These are phyloP conservation scores for Forbesichthys agassizii DNA, from an alignment of 2,113 vertebrate genomes.

Conservation along the genomic window DNA sequence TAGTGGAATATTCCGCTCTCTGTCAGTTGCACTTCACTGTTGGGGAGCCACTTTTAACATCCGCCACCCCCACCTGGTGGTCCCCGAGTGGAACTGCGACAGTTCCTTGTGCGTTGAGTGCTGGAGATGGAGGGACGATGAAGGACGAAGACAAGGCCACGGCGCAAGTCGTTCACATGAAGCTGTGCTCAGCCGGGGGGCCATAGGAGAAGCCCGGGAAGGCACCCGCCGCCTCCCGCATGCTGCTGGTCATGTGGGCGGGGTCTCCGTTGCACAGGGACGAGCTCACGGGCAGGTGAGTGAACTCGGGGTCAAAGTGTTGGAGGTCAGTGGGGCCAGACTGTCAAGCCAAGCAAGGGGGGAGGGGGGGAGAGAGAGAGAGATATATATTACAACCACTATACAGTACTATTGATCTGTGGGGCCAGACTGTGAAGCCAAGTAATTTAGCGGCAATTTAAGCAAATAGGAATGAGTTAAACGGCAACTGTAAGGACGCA, in stretches of 20 bases:
- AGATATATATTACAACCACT: background rate
- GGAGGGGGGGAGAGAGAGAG: background rate
- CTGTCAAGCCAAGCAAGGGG: constrained; percentile 49
- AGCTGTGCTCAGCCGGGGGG: constrained; percentile 64
- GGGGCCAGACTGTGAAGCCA: too few species aligned
- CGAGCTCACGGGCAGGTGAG: constrained; percentile 76
- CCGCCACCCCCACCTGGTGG: background rate
- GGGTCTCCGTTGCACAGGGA: constrained; percentile 74
- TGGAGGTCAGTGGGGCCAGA: constrained; percentile 78
- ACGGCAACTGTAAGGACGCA: constrained; percentile 49
- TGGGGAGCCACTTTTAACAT: background rate
- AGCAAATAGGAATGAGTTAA: too few species aligned
- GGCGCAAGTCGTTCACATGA: constrained; percentile 60
- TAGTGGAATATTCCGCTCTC: background rate
- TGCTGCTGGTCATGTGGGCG: constrained; percentile 70
- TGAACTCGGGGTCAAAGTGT: constrained; percentile 83
- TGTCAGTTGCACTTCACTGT: constrained; percentile 25
- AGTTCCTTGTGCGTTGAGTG: background rate
- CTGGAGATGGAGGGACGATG: background rate
- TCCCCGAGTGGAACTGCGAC: constrained; percentile 24
- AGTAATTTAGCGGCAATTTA: too few species aligned
- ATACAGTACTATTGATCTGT: background rate
- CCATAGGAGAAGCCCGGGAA: constrained; percentile 83
- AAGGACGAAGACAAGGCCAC: background rate
- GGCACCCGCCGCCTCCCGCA: constrained; percentile 77